A percentile compares a stretch with the other conserved stretches of the same genome.
These are phyloP conservation scores for Thymelicus acteon DNA, from an alignment of 2,888 invertebrate species.

Conservation along the genomic window DNA sequence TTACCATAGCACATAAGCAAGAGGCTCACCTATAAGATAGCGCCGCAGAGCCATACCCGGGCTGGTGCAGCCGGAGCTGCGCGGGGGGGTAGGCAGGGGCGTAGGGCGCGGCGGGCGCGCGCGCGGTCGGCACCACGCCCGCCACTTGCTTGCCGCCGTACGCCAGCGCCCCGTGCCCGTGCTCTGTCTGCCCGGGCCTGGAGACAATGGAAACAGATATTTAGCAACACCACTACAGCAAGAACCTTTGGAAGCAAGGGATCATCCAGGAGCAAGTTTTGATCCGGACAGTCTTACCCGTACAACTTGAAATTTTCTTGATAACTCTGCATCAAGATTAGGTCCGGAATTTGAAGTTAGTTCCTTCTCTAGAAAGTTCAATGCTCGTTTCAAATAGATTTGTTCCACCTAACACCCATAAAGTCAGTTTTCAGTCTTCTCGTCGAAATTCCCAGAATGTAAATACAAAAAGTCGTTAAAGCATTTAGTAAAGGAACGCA, in stretches of 20 bases:
- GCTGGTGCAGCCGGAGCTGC: conserved; percentile 76
- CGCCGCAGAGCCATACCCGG: conserved; percentile 78
- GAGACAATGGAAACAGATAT: conserved; percentile 21
- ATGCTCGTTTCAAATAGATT: neutral
- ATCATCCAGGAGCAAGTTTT: no score
- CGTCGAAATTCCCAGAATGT: neutral
- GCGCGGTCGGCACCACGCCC: conserved; percentile 71
- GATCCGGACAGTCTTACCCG: no score
- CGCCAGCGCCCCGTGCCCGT: conserved; percentile 77
- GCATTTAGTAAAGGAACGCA: neutral
- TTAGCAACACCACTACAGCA: conserved; percentile 39
- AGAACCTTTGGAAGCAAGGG: neutral
- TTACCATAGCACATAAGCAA: no score
- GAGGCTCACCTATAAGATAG: conserved; percentile 70
- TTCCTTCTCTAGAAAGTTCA: neutral
- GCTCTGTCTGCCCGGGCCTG: conserved; percentile 81
- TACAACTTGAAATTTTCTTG: no score
- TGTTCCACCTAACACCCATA: neutral
- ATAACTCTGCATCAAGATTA: no score
- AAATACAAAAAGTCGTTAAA: neutral
- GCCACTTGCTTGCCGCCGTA: conserved; percentile 73
- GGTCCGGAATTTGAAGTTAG: no score
- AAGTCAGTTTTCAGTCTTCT: neutral
- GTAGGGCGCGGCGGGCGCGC: conserved; percentile 75
- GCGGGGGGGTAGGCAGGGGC: conserved; percentile 69